Base-by-base conservation (phyloP, 2,888 invertebrate species). In the Galerucella pusilla region DNA sequence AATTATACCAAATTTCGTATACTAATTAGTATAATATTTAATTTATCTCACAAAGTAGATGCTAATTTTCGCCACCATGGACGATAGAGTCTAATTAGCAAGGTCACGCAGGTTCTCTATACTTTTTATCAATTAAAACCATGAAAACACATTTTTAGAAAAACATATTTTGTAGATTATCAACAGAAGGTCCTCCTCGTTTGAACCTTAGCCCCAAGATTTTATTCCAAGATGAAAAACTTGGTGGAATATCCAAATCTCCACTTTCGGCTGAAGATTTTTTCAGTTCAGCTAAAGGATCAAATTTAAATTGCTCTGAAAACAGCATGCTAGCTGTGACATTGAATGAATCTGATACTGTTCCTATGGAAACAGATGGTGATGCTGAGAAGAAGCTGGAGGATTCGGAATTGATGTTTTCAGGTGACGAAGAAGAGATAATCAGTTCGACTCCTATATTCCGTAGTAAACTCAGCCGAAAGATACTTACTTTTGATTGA, bases 381-480 rank as follows among this genome's bases (percentile, higher is more conserved):
- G 42, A 66, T 12, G 68, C 10, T 12, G 72, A 69, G 12, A 28
- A 49, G 5, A 69, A 63, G 20, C 52, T 70, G 49, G 61, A 46
- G 25, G 67, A 54, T 57, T 52, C 25, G 10, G 73, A 65, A 60
- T 52, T 52, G 54, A 64, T 52, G n/a, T n/a, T 68, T 20, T 61
- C 61, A 45, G 63, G 46, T 35, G 52, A 70, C 20, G 68, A 76
- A 9, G 71, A 75, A 2, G 65, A 75, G 9, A 73, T 80, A 25
- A 75, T 71, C 25, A 73, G 76, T 25, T 80, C 80, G 9, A 80
- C 80, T 45, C 79, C 79, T 57, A 63, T 74, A 20, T 54, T 60
- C 59, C 46, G 35, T 35, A 71, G 65, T 65, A 71, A 52, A 70
- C 49, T 70, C 28, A 63, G 61, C 54, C 60, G 45, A 70, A 70